Base-by-base conservation (phyloP, 2,797 vertebrate genomes). In the Clarias fuscus region DNA sequence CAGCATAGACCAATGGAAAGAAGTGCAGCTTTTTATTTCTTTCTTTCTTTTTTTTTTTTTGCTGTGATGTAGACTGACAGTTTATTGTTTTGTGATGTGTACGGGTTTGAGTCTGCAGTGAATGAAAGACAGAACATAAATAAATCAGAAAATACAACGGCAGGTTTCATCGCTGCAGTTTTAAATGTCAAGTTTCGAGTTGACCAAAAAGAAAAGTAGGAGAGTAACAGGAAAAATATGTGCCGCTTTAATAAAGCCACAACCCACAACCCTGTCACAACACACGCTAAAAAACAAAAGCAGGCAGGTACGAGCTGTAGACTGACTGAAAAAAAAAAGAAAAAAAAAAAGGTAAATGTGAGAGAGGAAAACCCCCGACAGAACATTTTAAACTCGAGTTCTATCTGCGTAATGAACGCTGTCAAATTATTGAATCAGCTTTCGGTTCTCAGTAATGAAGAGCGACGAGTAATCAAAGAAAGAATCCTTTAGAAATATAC, bases 171-270 rank as follows among this genome's bases (percentile, higher is more conserved):
- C 6, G 30, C 11, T 84, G 14, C 67, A 72, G 77, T 70, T 84
- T 85, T 89, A 89, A 90, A 90, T 89, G 89, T 90, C 87, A 89
- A 79, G 86, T 90, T 88, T 89, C 88, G 40, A 67, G 65, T 85
- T 88, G 85, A 90, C 87, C 87, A 80, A 85, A 72, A 20, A 27
- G 43, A 84, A 84, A 88, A 1, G 48, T 11, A 82, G 58, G 70
- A 62, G 64, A 22, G 53, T 83, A 70, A 85, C 48, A 82, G 62
- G 24, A 59, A 53, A 58, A 76, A 77, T 82, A 22, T 27, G 33
- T 70, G 82, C 83, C 37, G 87, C 78, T 88, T 88, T 90, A 91
- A 89, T 84, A 79, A 89, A 88, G 78, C 83, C 87, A 91, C 89
- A 90, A 65, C 24, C 83, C 87, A 88, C 87, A 90, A 64, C 18